Evolutionary conservation across 2,797 vertebrate genomes (phyloP).

Genomic region (Anableps anableps): DNA sequence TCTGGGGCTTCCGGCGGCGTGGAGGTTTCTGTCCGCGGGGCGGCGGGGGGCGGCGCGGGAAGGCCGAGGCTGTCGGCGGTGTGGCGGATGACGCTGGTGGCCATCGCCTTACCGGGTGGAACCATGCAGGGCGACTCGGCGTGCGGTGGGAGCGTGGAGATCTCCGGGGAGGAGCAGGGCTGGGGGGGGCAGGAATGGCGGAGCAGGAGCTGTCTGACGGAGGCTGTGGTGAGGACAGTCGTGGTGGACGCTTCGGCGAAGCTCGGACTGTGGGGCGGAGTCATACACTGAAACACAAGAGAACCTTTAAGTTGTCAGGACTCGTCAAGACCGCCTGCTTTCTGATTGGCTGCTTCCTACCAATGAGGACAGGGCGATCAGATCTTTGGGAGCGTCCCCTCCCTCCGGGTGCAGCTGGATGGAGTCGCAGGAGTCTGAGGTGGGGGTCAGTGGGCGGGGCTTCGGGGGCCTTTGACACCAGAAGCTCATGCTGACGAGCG

Average conservation of each 20-base stretch:
- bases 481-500: constrained; percentile 96
- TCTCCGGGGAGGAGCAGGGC: constrained; percentile 37
- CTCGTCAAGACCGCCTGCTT: too few relatives aligned
- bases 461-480: constrained; percentile 91
- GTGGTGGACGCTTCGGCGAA: constrained; percentile 25
- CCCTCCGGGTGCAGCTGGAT: constrained; percentile 74
- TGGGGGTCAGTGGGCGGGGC: constrained; percentile 92
- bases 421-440: constrained; percentile 93
- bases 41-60: constrained; percentile 38
- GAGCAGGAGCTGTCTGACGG: constrained; percentile 47
- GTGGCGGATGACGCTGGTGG: constrained; percentile 91
- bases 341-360: constrained; percentile 70
- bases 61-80: constrained; percentile 80
- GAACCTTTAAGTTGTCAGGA: neutral
- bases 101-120: constrained; percentile 81
- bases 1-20: neutral
- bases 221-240: constrained; percentile 14
- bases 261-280: constrained; percentile 91
- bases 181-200: constrained; percentile 24
- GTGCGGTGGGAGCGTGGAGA: constrained; percentile 41
- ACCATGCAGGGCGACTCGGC: constrained; percentile 46
- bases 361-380: constrained; percentile 90
- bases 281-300: constrained; percentile 88
- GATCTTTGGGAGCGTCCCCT: constrained; percentile 86
- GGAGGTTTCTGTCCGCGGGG: constrained; percentile 40